Evolutionary conservation across 2,888 invertebrate genomes (phyloP).

Genomic region (Tortrix viridana): DNA sequence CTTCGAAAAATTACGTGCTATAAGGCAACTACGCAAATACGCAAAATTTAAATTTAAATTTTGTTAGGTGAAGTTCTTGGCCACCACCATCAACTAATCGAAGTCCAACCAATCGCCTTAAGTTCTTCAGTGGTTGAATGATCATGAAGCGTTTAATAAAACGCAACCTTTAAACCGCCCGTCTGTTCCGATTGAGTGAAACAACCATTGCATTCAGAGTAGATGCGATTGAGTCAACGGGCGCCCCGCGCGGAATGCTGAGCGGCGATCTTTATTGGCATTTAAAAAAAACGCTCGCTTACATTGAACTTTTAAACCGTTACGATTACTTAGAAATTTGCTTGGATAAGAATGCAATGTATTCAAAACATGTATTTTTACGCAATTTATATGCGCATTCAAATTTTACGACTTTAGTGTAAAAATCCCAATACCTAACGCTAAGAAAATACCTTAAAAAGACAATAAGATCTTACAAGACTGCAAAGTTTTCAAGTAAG

Average conservation of each 20-base stretch:
- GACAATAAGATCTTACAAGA: no score
- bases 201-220: constrained; percentile 57
- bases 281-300: constrained; percentile 37
- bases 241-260: constrained; percentile 52
- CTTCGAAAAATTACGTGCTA: no score
- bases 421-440: background rate
- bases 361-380: constrained; percentile 2
- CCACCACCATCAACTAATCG: no score
- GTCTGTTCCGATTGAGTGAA: constrained; percentile 39
- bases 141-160: constrained; percentile 14
- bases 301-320: constrained; percentile 28
- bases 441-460: background rate
- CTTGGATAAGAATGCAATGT: background rate
- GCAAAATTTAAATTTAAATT: no score
- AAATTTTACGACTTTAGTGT: background rate
- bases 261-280: constrained; percentile 53
- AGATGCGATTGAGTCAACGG: constrained; percentile 52
- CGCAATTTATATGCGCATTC: background rate
- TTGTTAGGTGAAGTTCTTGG: no score
- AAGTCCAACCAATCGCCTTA: no score
- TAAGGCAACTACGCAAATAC: no score
- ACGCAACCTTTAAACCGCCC: constrained; percentile 38
- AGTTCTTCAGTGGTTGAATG: no score
- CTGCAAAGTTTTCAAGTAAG: no score
- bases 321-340: constrained; percentile 22